Evolutionary conservation across 2,888 invertebrate species (phyloP).

Genomic region (Xanthostigma xanthostigma): DNA sequence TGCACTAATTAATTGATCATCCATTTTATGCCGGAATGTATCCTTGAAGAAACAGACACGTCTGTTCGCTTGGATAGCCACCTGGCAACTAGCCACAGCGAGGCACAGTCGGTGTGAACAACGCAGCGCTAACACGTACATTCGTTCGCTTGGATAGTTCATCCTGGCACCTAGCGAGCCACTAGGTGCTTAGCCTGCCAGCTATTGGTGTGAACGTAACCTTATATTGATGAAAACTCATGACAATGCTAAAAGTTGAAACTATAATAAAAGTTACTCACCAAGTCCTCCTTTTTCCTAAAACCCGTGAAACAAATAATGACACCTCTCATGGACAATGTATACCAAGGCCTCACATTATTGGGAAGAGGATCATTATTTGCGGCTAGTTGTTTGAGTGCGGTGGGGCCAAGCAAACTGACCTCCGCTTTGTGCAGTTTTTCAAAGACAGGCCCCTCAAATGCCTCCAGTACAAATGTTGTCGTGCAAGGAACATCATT

Average conservation of each 20-base stretch:
- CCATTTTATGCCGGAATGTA: no score
- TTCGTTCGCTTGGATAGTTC: no score
- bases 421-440: slow-evolving; percentile 45
- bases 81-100: no score
- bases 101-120: no score
- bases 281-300: slow-evolving; percentile 77
- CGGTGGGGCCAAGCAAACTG: slow-evolving; percentile 66
- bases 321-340: slow-evolving; percentile 74
- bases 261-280: slow-evolving; percentile 30
- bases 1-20: no score
- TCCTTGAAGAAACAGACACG: no score
- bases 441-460: slow-evolving; percentile 57
- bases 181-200: no score
- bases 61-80: no score
- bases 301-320: slow-evolving; percentile 89
- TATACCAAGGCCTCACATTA: slow-evolving; percentile 70
- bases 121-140: no score
- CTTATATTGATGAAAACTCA: no score
- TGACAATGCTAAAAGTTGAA: not conserved
- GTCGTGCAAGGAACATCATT: slow-evolving; percentile 44
- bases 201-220: no score
- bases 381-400: slow-evolving; percentile 58
- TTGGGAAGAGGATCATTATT: slow-evolving; percentile 56
- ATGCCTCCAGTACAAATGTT: slow-evolving; percentile 57
- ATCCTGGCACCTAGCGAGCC: no score